phyloP scores from a whole-genome alignment of 2,888 invertebrate genomes.

The Nymphalis c-album region DNA sequence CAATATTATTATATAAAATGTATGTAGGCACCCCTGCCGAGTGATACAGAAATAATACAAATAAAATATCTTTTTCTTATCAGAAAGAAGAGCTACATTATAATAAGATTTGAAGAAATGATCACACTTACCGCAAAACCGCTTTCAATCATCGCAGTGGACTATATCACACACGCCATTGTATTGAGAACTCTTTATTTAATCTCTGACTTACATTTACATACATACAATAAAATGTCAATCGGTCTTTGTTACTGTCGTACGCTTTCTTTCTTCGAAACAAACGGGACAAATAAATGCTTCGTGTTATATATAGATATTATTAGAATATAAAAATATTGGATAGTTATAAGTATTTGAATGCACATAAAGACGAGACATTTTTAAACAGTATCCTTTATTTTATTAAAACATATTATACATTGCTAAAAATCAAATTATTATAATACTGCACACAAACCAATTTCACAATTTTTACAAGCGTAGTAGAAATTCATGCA shows the following conservation, averaged over 20 bases:
- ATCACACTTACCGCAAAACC: background rate
- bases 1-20: background rate
- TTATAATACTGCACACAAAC: too few species aligned
- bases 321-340: background rate
- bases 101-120: background rate
- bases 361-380: too few species aligned
- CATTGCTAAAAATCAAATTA: too few species aligned
- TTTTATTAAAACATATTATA: too few species aligned
- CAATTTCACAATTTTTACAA: too few species aligned
- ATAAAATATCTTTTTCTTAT: too few species aligned
- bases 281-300: background rate
- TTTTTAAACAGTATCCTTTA: too few species aligned
- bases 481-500: too few species aligned
- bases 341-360: too few species aligned
- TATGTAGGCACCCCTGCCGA: too few species aligned
- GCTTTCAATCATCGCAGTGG: background rate
- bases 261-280: constrained; percentile 19
- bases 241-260: background rate
- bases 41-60: too few species aligned
- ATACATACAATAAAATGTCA: constrained; percentile 23
- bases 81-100: background rate
- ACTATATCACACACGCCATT: background rate
- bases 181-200: background rate
- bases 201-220: constrained; percentile 11
- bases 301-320: background rate